A percentile compares a stretch with the other conserved stretches of the same genome.
Evolutionary conservation across 2,113 vertebrate genomes (phyloP).

Genomic region (Bothrops jararaca): DNA sequence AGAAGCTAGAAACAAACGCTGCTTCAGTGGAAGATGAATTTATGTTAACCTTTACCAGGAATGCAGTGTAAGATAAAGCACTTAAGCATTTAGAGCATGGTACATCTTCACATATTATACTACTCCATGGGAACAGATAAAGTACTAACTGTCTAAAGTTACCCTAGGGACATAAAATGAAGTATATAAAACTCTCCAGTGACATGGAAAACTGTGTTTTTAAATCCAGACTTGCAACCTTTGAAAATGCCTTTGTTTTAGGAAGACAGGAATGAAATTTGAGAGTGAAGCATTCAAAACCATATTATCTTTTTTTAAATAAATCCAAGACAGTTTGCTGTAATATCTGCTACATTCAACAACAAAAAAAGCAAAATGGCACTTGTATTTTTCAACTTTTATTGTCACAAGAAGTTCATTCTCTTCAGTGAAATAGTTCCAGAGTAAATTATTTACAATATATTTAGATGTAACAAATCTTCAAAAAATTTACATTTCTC

Average conservation of each 20-base stretch:
- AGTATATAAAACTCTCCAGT: slow-evolving; percentile 64
- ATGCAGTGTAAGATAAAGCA: slow-evolving; percentile 73
- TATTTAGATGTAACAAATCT: neutral
- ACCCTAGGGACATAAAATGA: slow-evolving; percentile 41
- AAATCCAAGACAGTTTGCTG: neutral
- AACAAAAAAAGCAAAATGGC: neutral
- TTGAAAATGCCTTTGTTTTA: neutral
- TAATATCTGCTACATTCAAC: neutral
- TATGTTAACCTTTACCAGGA: slow-evolving; percentile 77
- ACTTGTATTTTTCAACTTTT: neutral
- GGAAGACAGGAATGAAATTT: neutral
- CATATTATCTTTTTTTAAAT: neutral
- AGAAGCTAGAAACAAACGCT: slow-evolving; percentile 60
- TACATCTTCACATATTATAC: slow-evolving; percentile 67
- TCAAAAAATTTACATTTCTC: neutral
- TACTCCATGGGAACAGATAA: slow-evolving; percentile 56
- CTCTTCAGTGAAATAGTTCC: neutral
- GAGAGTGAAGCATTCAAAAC: neutral
- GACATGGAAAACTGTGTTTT: slow-evolving; percentile 37
- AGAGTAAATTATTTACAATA: neutral
- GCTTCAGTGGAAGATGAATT: slow-evolving; percentile 66
- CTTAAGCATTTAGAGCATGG: slow-evolving; percentile 71
- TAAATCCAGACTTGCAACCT: neutral
- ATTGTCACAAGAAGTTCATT: accelerated
- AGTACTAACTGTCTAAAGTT: slow-evolving; percentile 64